Percentiles rank a stretch among this genome's conserved stretches.
These are phyloP conservation scores for Orgyia antiqua DNA, from an alignment of 2,888 invertebrate genomes.

Conservation along the genomic window DNA sequence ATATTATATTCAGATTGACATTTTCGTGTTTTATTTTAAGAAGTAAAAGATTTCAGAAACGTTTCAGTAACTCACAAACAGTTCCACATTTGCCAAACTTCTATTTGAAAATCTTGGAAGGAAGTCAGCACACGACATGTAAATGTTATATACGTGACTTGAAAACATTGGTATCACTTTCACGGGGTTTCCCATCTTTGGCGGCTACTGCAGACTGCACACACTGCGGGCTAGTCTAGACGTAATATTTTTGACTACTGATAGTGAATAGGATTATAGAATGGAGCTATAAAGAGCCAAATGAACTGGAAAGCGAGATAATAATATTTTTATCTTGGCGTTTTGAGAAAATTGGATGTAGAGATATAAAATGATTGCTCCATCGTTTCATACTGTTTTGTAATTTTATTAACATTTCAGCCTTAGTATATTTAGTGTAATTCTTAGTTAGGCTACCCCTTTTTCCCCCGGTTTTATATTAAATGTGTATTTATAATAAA, in stretches of 20 bases:
- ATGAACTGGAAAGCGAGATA: conserved; percentile 7
- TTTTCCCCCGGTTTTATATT: too few relatives aligned
- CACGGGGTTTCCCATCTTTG: conserved; percentile 6
- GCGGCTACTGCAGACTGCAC: conserved; percentile 3
- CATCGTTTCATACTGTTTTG: too few relatives aligned
- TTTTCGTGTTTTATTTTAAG: too few relatives aligned
- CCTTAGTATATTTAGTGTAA: too few relatives aligned
- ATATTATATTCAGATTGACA: too few relatives aligned
- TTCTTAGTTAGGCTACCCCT: too few relatives aligned
- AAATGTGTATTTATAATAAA: too few relatives aligned
- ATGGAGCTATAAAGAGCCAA: conserved; percentile 9
- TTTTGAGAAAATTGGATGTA: too few relatives aligned
- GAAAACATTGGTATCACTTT: conserved; percentile 8
- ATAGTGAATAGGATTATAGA: conserved; percentile 19
- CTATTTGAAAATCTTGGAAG: conserved; percentile 7
- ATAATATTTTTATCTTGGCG: conserved; percentile 1
- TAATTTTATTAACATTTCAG: too few relatives aligned
- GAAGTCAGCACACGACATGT: conserved; percentile 7
- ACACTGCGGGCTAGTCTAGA: conserved; percentile 19
- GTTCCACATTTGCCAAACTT: conserved; percentile 1
- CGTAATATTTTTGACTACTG: conserved; percentile 20
- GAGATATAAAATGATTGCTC: too few relatives aligned
- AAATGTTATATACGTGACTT: conserved; percentile 9
- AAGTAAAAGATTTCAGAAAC: too few relatives aligned
- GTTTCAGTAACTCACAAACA: conserved; percentile 1